Conservation (phyloP, 2,113 vertebrate species). For the Entelurus aequoreus region DNA sequence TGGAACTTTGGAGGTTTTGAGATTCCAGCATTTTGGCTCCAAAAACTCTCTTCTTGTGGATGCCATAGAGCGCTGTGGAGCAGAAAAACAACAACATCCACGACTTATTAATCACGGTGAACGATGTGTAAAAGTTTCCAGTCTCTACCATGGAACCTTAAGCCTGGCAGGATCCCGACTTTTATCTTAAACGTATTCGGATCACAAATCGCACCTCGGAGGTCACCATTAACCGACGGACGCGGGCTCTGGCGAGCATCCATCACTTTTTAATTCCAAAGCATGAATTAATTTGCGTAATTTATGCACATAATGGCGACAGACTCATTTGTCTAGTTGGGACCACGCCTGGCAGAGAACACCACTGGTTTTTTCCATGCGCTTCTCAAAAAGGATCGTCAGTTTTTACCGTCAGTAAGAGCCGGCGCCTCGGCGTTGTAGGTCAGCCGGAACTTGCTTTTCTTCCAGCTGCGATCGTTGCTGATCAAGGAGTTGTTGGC, state of each 20-base stretch:
- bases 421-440: constrained; percentile 84
- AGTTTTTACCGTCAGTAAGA: constrained; percentile 81
- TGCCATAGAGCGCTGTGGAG: constrained; percentile 78
- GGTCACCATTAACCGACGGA: neutral
- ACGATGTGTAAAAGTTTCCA: neutral
- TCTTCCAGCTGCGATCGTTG: constrained; percentile 97
- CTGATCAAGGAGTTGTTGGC: constrained; percentile 94
- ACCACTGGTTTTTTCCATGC: neutral
- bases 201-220: neutral
- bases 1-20: constrained; percentile 89
- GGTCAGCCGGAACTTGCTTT: constrained; percentile 91
- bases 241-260: too few species aligned
- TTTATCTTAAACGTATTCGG: neutral
- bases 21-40: constrained; percentile 84
- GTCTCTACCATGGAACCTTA: neutral
- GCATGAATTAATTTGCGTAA: too few species aligned
- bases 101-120: too few species aligned
- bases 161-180: neutral
- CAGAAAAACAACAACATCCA: constrained; percentile 8
- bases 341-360: too few species aligned
- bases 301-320: too few species aligned
- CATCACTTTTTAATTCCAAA: too few species aligned
- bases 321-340: too few species aligned
- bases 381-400: too few species aligned
- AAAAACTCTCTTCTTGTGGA: constrained; percentile 90